A percentile compares a stretch with the other conserved stretches of the same genome.
phyloP scores from a whole-genome alignment of 2,113 vertebrate genomes.

The Cervus canadensis region DNA sequence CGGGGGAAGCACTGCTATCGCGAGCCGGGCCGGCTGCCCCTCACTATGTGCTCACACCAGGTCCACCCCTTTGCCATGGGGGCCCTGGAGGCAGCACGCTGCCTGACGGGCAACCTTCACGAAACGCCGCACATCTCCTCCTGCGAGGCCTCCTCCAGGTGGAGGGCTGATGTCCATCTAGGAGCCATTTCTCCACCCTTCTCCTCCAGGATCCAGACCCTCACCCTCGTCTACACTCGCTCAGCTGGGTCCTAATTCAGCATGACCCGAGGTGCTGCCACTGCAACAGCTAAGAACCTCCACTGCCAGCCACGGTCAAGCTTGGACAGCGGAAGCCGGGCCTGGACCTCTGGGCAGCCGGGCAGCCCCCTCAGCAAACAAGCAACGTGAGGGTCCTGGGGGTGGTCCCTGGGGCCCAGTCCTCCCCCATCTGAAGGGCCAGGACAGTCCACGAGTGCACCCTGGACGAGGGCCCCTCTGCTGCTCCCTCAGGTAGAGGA shows the following conservation, averaged over 20 bases:
- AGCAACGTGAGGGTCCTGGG: background rate
- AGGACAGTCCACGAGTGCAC: no score
- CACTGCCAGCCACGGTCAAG: background rate
- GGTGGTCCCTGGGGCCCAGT: background rate
- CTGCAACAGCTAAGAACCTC: no score
- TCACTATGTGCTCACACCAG: background rate
- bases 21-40: background rate
- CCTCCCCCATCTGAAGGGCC: background rate
- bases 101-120: background rate
- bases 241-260: background rate
- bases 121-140: background rate
- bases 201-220: background rate
- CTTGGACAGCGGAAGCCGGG: background rate
- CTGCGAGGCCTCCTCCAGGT: background rate
- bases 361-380: background rate
- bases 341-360: accelerated
- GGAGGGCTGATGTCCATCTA: accelerated
- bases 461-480: background rate
- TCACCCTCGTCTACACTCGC: background rate
- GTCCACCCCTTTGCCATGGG: accelerated
- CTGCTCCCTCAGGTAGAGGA: background rate
- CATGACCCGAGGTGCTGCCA: background rate
- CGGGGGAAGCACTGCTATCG: background rate
- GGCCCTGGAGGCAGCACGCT: background rate
- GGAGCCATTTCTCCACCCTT: background rate